These are phyloP conservation scores for Orbicella faveolata DNA, from an alignment of 64 coral and sea anemone genomes.

Conservation along the genomic window DNA sequence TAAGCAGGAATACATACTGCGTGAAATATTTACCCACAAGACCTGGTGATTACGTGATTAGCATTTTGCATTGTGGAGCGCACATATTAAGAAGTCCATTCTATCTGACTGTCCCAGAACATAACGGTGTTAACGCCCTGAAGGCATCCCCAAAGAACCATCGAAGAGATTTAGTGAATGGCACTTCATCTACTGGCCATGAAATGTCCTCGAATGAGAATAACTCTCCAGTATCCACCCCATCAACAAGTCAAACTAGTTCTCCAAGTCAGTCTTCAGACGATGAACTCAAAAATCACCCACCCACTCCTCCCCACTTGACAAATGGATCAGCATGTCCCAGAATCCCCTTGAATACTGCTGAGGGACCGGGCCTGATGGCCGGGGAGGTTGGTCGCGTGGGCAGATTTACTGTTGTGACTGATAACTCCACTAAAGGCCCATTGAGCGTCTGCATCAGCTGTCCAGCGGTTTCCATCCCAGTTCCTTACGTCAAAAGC, in stretches of 20 bases:
- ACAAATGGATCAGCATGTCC: not conserved
- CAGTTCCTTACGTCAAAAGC: conserved; percentile 95
- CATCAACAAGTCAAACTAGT: conserved; percentile 1
- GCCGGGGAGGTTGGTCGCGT: conserved; percentile 82
- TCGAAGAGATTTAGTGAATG: not conserved
- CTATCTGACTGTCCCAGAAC: conserved; percentile 70
- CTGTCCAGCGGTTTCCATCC: conserved; percentile 99
- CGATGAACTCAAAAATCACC: not conserved
- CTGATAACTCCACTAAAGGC: conserved; percentile 88
- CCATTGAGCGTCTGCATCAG: conserved; percentile 98
- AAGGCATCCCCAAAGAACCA: not conserved
- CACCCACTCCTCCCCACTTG: not conserved
- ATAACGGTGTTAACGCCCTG: not conserved
- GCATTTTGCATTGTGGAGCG: conserved; percentile 84
- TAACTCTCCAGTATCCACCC: not conserved
- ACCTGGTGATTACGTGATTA: conserved; percentile 88
- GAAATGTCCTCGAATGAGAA: not conserved
- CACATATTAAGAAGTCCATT: conserved; percentile 93
- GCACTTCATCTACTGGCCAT: conserved; percentile 15
- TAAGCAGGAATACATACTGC: conserved; percentile 85
- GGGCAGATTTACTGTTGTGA: conserved; percentile 81
- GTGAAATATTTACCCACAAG: conserved; percentile 89
- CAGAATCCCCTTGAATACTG: conserved; percentile 71
- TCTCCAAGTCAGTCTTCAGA: conserved; percentile 15
- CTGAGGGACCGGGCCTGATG: conserved; percentile 78